Conservation (phyloP, 2,888 invertebrate species). For the Hypomecis punctinalis region DNA sequence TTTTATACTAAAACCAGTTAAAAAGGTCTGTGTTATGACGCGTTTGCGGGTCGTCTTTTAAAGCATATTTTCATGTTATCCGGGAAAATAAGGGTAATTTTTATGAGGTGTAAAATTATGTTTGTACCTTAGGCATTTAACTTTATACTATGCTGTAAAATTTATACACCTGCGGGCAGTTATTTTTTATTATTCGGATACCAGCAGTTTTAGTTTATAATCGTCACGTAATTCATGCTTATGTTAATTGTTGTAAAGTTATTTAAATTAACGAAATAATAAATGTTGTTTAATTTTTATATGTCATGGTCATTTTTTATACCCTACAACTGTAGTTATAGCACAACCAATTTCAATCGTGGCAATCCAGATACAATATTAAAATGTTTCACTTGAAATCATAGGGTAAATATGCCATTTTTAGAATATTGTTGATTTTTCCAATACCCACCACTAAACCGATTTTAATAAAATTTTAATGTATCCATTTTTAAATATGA, state of each 20-base stretch:
- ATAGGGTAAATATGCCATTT: no score
- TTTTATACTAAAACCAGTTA: slow-evolving; percentile 5
- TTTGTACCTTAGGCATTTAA: slow-evolving; percentile 17
- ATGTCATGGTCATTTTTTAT: no score
- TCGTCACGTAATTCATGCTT: not conserved
- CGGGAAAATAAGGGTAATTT: slow-evolving; percentile 24
- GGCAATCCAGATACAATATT: no score
- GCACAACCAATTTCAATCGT: no score
- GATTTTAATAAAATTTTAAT: no score
- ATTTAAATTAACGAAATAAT: not conserved
- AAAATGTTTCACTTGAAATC: no score
- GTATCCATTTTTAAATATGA: no score
- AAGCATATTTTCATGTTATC: slow-evolving; percentile 20
- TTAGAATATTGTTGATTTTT: no score
- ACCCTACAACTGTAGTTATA: no score
- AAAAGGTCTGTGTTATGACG: slow-evolving; percentile 2
- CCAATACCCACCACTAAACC: no score
- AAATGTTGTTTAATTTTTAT: no score
- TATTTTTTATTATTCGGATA: slow-evolving; percentile 2
- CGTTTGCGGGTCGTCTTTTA: slow-evolving; percentile 8
- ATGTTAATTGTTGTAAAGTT: not conserved
- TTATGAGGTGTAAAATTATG: slow-evolving; percentile 26
- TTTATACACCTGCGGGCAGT: slow-evolving; percentile 12
- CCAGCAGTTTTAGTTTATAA: not conserved
- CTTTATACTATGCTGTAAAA: slow-evolving; percentile 15